phyloP scores from a whole-genome alignment of 2,113 vertebrate species.

The Himantopus leucocephalus region DNA sequence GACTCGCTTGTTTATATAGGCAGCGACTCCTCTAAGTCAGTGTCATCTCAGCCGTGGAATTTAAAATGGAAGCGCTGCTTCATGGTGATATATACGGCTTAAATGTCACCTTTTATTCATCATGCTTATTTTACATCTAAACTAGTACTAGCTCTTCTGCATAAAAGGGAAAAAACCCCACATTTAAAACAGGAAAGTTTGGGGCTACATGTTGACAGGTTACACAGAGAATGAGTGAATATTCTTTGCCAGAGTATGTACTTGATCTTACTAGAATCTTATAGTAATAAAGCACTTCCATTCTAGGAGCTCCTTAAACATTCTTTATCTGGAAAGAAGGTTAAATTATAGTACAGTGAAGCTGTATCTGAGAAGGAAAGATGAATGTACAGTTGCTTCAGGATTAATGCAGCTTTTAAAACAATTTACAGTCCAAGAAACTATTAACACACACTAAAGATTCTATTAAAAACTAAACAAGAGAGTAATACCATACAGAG shows the following conservation, averaged over 20 bases:
- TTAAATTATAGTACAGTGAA: constrained; percentile 12
- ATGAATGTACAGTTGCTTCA: constrained; percentile 9
- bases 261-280: constrained; percentile 9
- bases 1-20: not conserved
- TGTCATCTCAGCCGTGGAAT: not conserved
- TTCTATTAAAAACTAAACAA: not conserved
- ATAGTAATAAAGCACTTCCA: not conserved
- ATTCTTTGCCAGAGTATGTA: not conserved
- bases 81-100: not conserved
- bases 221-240: not conserved
- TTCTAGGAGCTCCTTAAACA: not conserved
- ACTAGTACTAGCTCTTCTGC: not conserved
- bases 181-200: not conserved
- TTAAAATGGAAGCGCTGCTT: not conserved
- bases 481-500: not conserved
- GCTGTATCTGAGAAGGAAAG: not conserved
- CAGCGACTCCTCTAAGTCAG: not conserved
- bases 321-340: constrained; percentile 1
- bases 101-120: constrained; percentile 14
- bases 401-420: constrained; percentile 53
- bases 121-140: not conserved
- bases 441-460: not conserved
- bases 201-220: not conserved
- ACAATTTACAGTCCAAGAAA: not conserved
- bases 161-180: not conserved